Evolutionary conservation across 2,113 vertebrate genomes (phyloP), one percentile per base, ranked within the genome.

Genomic region (Malurus alboscapulatus): DNA sequence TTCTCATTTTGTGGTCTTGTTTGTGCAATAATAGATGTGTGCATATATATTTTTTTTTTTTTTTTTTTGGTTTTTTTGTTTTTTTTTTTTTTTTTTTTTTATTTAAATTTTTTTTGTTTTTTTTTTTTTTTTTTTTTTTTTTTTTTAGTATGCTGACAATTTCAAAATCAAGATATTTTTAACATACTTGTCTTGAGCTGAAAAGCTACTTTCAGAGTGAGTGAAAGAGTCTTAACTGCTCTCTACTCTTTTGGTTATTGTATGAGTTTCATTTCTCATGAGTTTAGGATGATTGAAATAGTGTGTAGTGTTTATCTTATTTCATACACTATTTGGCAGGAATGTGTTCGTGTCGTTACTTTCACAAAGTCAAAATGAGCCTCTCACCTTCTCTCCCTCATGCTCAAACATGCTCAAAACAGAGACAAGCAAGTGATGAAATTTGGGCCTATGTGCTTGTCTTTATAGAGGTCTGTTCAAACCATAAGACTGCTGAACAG

Each of bases 361-460:
- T 63, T 42, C 24, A 57, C 22, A 15, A 82, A 65, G 58, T 61
- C 34, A 69, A 62, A 38, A 82, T 76, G 53, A 50, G 17, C 32
- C 30, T 67, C 69, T 65, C 63, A 25, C 19, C 15, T 86, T 80
- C 48, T 48, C 20, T 55, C 7, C 10, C 17, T 81, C 0, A 0
- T 57, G 44, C 11, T 30, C 0, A 0, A 50, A 34, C 0, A 0
- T 55, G 4, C 48, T 87, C n/a, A 40, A 67, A 72, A 62, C 45
- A 79, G 47, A 51, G 62, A 55, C 20, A 47, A 65, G 12, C 0
- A 3, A 75, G 17, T 73, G 86, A 77, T 42, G 38, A 72, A 87
- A 80, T 76, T 25, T 7, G 11, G 51, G 30, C 44, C 44, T 40
- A 9, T 38, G 29, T 24, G 9, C 10, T 69, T 88, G 27, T 24